Evolutionary conservation across 2,113 vertebrate genomes (phyloP), one percentile per base, ranked within the genome.

Genomic region (Sceloporus tristichus): DNA sequence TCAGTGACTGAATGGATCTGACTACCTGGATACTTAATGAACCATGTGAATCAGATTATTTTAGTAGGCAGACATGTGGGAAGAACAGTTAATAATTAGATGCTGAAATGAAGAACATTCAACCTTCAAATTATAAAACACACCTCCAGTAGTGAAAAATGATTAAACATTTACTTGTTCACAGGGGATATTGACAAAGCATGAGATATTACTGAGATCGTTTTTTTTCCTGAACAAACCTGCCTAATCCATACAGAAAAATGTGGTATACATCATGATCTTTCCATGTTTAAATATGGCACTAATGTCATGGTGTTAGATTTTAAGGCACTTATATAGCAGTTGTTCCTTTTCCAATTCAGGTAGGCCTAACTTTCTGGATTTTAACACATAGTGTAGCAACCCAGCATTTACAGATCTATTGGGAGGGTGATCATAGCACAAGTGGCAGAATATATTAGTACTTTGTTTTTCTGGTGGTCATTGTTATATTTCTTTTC

Each of bases 21-120:
- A 85, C 29, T 11, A 85, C 38, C 84, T 85, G 42, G 34, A 65
- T 59, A 74, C 10, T 23, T 84, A 71, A 56, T 21, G 38, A 85
- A 21, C 23, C 71, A 85, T 9, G 14, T 76, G 34, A 76, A 75
- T 85, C 2, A 65, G 9, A 25, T 59, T 65, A 76, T 16, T 42
- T 85, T 38, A 62, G 23, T 40, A 85, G 7, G 8, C 81, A 83
- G 27, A 65, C 13, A 42, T 11, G 8, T 13, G 10, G 34, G 6
- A 76, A 42, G 4, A 27, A 65, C 7, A 76, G 38, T 25, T 76
- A 42, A 25, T 65, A 38, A 85, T 65, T 85, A 76, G 25, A 40
- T 56, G 14, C 56, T 38, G 13, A 76, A 62, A 76, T 62, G 7
- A 76, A 29, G 59, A 62, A 16, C 34, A 65, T 29, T 42, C 38